These are phyloP conservation scores for Eulithis prunata DNA, from an alignment of 2,888 invertebrate species.

Conservation along the genomic window DNA sequence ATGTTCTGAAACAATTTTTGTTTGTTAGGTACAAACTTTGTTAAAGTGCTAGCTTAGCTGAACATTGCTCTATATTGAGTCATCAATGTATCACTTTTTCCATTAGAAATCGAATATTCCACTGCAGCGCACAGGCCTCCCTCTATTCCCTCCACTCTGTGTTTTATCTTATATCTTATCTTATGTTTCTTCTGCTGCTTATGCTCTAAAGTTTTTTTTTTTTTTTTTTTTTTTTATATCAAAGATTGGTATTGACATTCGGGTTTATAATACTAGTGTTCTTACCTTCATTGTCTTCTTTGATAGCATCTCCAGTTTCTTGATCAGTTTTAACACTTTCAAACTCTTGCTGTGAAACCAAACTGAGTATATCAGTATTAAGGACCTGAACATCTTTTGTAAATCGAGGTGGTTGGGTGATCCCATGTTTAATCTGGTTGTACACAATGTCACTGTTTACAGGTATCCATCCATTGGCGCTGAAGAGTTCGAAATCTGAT, in stretches of 20 bases:
- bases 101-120: no score
- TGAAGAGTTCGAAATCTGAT: constrained; percentile 19
- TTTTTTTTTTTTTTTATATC: no score
- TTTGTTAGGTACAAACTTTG: no score
- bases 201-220: no score
- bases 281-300: constrained; percentile 14
- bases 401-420: background rate
- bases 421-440: constrained; percentile 30
- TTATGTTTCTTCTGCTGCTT: no score
- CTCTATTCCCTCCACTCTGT: no score
- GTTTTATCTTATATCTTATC: no score
- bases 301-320: background rate
- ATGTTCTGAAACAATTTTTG: constrained; percentile 24
- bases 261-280: background rate
- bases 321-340: background rate
- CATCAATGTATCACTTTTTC: no score
- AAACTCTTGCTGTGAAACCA: background rate
- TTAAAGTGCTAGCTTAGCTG: background rate
- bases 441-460: constrained; percentile 34
- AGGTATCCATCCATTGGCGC: constrained; percentile 39
- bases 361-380: constrained; percentile 21
- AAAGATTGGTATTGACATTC: no score
- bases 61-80: background rate
- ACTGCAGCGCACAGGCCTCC: no score
- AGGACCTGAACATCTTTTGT: constrained; percentile 15